phyloP scores from a whole-genome alignment of 2,888 invertebrate species.

The Lycophotia porphyrea region DNA sequence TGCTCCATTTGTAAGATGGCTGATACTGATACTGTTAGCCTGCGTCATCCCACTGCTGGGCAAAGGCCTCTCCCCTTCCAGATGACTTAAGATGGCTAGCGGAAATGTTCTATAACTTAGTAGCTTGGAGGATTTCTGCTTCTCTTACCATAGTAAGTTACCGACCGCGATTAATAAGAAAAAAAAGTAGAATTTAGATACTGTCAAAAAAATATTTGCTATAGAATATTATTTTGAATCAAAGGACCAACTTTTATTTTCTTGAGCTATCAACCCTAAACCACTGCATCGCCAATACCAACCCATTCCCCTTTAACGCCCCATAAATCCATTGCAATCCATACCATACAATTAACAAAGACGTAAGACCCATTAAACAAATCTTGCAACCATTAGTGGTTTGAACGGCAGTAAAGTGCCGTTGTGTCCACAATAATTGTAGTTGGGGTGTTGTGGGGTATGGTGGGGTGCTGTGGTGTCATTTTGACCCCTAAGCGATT shows the following conservation, averaged over 20 bases:
- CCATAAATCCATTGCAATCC: constrained; percentile 56
- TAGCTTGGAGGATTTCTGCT: neutral
- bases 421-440: constrained; percentile 58
- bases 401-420: constrained; percentile 59
- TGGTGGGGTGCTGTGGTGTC: constrained; percentile 45
- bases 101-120: neutral
- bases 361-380: constrained; percentile 65
- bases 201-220: neutral
- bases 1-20: neutral
- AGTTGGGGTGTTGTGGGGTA: constrained; percentile 47
- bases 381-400: constrained; percentile 65
- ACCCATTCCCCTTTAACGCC: constrained; percentile 4
- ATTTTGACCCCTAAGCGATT: constrained; percentile 53
- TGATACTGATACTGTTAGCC: too few relatives aligned
- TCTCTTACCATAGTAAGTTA: neutral
- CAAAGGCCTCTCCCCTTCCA: too few relatives aligned
- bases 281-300: neutral
- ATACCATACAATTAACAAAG: constrained; percentile 60
- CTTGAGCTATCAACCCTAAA: neutral
- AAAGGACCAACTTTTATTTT: neutral
- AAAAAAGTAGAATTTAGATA: neutral
- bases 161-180: neutral
- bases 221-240: neutral
- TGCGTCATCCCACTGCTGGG: too few relatives aligned
- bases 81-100: too few relatives aligned